phyloP scores from a whole-genome alignment of 1,140 invertebrate genomes.

The Lepidurus couesii region DNA sequence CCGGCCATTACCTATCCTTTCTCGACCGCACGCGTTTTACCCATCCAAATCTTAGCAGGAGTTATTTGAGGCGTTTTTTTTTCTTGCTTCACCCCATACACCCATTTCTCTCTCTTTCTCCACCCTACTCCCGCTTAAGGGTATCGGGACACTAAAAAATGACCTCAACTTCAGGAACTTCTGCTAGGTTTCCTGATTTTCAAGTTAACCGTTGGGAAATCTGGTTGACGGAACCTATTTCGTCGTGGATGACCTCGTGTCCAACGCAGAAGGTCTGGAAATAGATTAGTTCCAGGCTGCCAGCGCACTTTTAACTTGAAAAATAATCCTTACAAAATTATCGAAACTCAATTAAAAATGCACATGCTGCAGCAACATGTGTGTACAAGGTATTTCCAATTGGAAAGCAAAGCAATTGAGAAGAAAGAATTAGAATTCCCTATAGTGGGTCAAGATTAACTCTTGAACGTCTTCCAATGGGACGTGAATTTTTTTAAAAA shows the following conservation, averaged over 20 bases:
- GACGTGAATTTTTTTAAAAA: too few species aligned
- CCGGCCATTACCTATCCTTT: neutral
- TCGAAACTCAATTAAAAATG: too few species aligned
- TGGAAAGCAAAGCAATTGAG: too few species aligned
- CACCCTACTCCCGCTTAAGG: neutral
- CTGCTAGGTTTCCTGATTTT: neutral
- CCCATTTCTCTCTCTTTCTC: neutral
- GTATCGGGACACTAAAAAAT: neutral
- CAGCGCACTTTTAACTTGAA: too few species aligned
- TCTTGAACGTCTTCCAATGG: too few species aligned
- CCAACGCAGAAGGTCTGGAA: neutral
- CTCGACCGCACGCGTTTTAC: neutral
- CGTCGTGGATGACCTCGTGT: neutral
- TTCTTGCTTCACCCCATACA: neutral
- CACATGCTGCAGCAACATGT: too few species aligned
- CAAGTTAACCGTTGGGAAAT: neutral
- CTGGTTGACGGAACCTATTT: neutral
- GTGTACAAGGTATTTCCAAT: too few species aligned
- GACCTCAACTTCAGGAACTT: slow-evolving; percentile 18
- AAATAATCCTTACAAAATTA: too few species aligned
- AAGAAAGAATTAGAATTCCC: too few species aligned
- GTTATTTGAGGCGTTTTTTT: neutral
- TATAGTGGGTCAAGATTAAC: too few species aligned
- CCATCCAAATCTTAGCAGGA: neutral
- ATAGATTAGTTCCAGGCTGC: neutral